Percentiles rank a stretch among this genome's conserved stretches.
Conservation (phyloP, 2,888 invertebrate genomes). For the Choristoneura rosaceana region DNA sequence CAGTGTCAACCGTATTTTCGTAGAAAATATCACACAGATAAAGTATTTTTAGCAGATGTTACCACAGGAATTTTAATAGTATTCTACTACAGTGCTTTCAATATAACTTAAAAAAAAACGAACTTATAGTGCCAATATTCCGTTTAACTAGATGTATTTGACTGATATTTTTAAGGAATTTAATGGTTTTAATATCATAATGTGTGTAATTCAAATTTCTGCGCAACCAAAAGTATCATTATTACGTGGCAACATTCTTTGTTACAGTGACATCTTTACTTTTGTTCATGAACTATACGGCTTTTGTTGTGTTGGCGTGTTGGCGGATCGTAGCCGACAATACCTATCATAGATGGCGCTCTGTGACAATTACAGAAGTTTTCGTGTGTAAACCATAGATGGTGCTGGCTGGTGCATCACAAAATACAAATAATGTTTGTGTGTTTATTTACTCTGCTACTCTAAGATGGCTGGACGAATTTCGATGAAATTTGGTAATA, state of each 20-base stretch:
- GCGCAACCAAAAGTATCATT: background rate
- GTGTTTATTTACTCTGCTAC: too few relatives aligned
- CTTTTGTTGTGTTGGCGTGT: background rate
- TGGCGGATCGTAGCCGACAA: too few relatives aligned
- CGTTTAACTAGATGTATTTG: background rate
- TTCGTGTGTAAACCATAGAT: background rate
- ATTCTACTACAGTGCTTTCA: conserved; percentile 14
- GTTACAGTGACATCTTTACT: conserved; percentile 1
- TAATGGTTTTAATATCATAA: background rate
- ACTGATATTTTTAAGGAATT: background rate
- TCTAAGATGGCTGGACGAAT: too few relatives aligned
- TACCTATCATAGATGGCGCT: too few relatives aligned
- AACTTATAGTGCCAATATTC: background rate
- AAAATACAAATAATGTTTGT: too few relatives aligned
- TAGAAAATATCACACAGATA: conserved; percentile 38
- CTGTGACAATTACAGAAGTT: background rate
- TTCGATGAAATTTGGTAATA: too few relatives aligned
- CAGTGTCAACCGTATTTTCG: conserved; percentile 31
- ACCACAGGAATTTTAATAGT: background rate
- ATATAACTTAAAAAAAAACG: background rate
- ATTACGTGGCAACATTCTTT: conserved; percentile 1
- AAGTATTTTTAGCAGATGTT: conserved; percentile 13
- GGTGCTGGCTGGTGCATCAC: background rate
- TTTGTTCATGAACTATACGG: background rate
- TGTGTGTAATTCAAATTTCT: background rate